phyloP scores from a whole-genome alignment of 2,797 vertebrate genomes.

The Eulemur albifrons region DNA sequence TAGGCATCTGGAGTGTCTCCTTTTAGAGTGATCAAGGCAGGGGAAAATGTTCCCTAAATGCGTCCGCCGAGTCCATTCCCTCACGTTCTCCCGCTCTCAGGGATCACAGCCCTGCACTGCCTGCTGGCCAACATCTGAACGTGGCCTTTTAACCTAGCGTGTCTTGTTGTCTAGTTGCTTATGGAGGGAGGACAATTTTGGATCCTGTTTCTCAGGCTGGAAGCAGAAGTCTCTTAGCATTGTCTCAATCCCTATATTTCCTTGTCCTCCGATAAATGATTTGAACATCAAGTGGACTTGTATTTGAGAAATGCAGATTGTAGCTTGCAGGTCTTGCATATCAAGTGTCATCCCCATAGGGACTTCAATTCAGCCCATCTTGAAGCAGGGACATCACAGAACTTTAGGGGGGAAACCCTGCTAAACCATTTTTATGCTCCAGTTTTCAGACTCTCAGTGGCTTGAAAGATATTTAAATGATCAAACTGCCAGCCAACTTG shows the following conservation, averaged over 20 bases:
- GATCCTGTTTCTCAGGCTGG: background rate
- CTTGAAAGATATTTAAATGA: background rate
- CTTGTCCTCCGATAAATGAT: background rate
- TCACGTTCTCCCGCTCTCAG: background rate
- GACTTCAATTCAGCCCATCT: background rate
- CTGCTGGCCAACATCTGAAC: background rate
- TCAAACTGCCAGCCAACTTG: background rate
- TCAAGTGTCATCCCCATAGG: background rate
- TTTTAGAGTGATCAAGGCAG: background rate
- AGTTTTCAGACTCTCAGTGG: background rate
- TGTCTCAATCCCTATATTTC: background rate
- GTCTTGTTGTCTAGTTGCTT: background rate
- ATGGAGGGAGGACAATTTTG: background rate
- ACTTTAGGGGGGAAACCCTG: background rate
- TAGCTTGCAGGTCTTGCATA: background rate
- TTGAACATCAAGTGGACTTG: background rate
- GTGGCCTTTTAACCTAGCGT: background rate
- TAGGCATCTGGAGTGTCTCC: background rate
- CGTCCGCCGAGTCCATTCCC: accelerated
- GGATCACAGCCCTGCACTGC: background rate
- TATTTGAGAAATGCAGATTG: background rate
- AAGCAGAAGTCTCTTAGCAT: background rate
- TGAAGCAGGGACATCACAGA: background rate
- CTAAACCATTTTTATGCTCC: background rate
- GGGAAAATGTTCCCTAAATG: background rate